Evolutionary conservation across 2,888 invertebrate genomes (phyloP), one percentile per base, ranked within the genome.

Genomic region (Eupithecia subfuscata): DNA sequence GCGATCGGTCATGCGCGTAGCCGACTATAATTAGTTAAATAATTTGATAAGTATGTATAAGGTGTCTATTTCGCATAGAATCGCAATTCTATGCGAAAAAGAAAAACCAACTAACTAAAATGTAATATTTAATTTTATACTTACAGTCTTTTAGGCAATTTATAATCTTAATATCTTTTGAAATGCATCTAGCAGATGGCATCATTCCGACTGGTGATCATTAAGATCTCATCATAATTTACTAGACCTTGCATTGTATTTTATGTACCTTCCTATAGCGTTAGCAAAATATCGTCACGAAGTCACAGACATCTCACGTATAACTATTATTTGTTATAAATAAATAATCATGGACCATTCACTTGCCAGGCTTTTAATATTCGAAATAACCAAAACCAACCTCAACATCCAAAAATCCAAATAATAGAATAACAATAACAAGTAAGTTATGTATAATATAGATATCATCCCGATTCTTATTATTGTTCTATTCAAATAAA

Each of bases 211-310:
- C 16, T 16, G 34, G 22, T 14, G 22, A 68, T 68, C 68, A 25
- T 68, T 68, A 68, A 68, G 68, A 68, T 43, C 22, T 40, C 43
- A 68, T 68, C 68, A 68, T 25, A 68, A 68, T 45, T 43, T 45
- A 22, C 68, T 25, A 68, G 25, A 25, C 68, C 43, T 68, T 68
- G 68, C 22, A 37, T 67, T 37, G n/a, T 67, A 43, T 40, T 68
- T 22, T 22, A 45, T 68, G 43, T 22, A 25, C 14, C 7, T 52
- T 16, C 16, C 16, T 16, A 16, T n/a, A n/a, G 3, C 22, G 11
- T 56, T 22, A 22, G n/a, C 52, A 56, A n/a, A 56, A 22, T 56
- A 11, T 56, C 11, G 22, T 56, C 52, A 48, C 48, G 18, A 48
- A 48, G n/a, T 18, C 48, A 16, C 48, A 45, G 48, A 8, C 12